Evolutionary conservation across 2,797 vertebrate species (phyloP).

Genomic region (Parambassis ranga): DNA sequence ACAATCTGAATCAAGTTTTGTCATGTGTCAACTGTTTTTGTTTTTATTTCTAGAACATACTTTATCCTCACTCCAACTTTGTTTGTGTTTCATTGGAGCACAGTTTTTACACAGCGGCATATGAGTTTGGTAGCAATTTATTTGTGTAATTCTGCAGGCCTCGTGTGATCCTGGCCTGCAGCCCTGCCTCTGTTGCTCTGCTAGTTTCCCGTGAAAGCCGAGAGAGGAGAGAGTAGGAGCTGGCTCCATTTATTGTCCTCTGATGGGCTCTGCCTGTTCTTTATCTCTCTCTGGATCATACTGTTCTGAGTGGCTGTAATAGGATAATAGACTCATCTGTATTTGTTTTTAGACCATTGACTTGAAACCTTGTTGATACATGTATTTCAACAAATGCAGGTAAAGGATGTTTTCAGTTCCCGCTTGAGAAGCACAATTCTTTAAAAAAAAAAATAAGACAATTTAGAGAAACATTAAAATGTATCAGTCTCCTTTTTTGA

Average conservation of each 20-base stretch:
- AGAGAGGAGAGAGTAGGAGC: conserved; percentile 43
- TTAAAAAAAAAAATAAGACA: conserved; percentile 2
- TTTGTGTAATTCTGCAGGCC: conserved; percentile 68
- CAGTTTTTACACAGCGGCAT: conserved; percentile 48
- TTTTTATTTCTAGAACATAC: conserved; percentile 62
- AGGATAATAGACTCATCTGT: conserved; percentile 76
- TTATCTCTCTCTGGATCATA: conserved; percentile 68
- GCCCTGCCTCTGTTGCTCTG: conserved; percentile 29
- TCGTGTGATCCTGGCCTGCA: conserved; percentile 46
- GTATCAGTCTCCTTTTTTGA: too few species aligned
- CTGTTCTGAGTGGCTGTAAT: conserved; percentile 71
- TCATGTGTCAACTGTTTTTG: conserved; percentile 60
- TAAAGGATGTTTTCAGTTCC: conserved; percentile 43
- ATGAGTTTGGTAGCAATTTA: conserved; percentile 63
- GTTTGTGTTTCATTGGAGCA: conserved; percentile 60
- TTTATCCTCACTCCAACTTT: conserved; percentile 52
- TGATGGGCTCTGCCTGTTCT: conserved; percentile 71
- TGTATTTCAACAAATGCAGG: conserved; percentile 60
- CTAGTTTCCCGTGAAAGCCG: conserved; percentile 49
- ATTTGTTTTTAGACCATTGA: conserved; percentile 73
- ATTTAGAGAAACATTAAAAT: too few species aligned
- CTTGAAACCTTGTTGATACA: conserved; percentile 68
- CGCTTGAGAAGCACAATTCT: conserved; percentile 22
- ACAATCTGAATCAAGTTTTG: conserved; percentile 52
- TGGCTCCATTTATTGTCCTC: conserved; percentile 73